These are phyloP conservation scores for Cryptus viduatorius DNA, from an alignment of 2,888 invertebrate species.

Conservation along the genomic window DNA sequence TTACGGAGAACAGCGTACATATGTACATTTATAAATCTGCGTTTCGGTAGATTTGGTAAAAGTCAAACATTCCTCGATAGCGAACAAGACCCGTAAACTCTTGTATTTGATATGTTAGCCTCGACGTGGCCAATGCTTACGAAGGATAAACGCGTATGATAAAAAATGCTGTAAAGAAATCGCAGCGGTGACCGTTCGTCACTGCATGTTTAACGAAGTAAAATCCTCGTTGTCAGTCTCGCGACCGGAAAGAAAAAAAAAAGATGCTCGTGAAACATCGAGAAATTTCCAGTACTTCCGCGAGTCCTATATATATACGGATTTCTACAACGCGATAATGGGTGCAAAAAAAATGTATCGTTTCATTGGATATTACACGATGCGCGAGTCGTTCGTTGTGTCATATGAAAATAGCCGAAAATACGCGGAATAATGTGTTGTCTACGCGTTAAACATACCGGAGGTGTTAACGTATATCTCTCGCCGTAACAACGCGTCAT, in stretches of 20 bases:
- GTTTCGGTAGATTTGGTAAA: too few relatives aligned
- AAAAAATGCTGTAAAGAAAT: background rate
- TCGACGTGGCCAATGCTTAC: too few relatives aligned
- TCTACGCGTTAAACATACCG: constrained; percentile 78
- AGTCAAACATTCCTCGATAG: too few relatives aligned
- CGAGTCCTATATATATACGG: background rate
- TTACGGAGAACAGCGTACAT: too few relatives aligned
- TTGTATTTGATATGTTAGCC: too few relatives aligned
- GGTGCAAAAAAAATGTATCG: too few relatives aligned
- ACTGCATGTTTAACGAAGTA: background rate
- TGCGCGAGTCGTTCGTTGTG: constrained; percentile 9
- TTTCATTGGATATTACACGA: too few relatives aligned
- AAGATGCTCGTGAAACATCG: background rate
- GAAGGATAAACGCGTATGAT: background rate
- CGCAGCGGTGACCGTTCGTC: background rate
- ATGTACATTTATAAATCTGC: too few relatives aligned
- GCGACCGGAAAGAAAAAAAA: background rate
- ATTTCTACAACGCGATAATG: background rate
- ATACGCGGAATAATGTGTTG: constrained; percentile 79
- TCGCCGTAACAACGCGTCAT: constrained; percentile 5
- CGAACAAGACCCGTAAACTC: too few relatives aligned
- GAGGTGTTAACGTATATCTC: constrained; percentile 52
- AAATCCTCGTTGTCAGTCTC: background rate
- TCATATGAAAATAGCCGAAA: constrained; percentile 79
- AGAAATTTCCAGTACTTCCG: background rate